Base-by-base conservation (phyloP, 2,797 vertebrate genomes). In the Lepus townsendii region DNA sequence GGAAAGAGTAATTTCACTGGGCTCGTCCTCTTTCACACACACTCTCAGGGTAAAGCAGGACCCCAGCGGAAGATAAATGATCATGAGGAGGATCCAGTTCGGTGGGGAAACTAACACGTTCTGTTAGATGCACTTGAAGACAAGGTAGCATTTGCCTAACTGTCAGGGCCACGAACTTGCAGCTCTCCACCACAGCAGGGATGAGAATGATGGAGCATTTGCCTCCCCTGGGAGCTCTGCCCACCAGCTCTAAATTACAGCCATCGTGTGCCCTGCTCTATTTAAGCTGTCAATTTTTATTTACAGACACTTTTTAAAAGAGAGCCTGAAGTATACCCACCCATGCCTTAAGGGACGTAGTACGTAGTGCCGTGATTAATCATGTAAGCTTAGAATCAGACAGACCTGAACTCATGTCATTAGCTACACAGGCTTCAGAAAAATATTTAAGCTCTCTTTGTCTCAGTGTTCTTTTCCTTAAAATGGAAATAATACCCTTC, bases 401-500 rank as follows among this genome's bases (percentile, higher is more conserved):
- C 35, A 78, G 38, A 71, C 27, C 42, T 8, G n/a, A 65, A 8
- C 12, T 78, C 27, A 3, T 20, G 73, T 65, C 62, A 30, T 69
- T 62, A 92, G 52, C 66, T 82, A 6, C 14, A 16, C 10, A 20
- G 22, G 20, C 88, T 83, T 47, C 2, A 38, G 75, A 50, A 78
- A 85, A 24, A 47, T 26, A 66, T 5, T 66, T 83, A 54, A 60
- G 32, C 54, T 72, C 62, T 35, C 68, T n/a, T 52, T 71, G 57
- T 20, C 35, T 79, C 52, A 32, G 10, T 62, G 32, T 17, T 72
- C 27, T 73, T 77, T 83, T 47, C 63, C 69, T 69, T 84, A 76
- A 92, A 66, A 84, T n/a, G 68, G 62, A 20, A 93, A 84, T 62
- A 77, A 52, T 22, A 75, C 13, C 52, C 75, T 90, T 89, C 27